Evolutionary conservation across 2,113 vertebrate genomes (phyloP).

Genomic region (Rana temporaria): DNA sequence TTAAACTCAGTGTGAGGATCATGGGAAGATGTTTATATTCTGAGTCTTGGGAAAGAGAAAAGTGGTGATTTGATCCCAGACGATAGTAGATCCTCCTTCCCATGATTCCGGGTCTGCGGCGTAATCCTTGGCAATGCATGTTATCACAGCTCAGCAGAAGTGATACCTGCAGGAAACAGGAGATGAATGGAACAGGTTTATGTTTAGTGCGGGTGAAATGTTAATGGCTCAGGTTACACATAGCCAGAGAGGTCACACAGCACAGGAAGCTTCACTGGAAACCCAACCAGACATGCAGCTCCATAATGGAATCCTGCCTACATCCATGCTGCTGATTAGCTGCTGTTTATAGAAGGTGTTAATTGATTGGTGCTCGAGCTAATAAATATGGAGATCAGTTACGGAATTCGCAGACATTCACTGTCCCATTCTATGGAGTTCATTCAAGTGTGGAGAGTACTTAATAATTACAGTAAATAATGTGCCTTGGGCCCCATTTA

Average conservation of each 20-base stretch:
- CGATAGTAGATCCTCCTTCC: not conserved
- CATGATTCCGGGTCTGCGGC: not conserved
- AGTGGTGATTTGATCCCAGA: not conserved
- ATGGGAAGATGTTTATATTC: constrained; percentile 40
- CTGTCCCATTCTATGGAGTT: too few relatives aligned
- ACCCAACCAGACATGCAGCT: not conserved
- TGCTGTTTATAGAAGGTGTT: not conserved
- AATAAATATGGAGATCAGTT: too few relatives aligned
- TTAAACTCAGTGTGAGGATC: not conserved
- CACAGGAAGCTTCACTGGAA: constrained; percentile 27
- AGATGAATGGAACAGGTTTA: constrained; percentile 49
- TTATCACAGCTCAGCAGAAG: constrained; percentile 42
- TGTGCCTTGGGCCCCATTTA: too few relatives aligned
- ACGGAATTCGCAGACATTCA: too few relatives aligned
- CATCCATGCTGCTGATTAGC: not conserved
- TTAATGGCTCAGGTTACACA: constrained; percentile 27
- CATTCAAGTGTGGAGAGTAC: too few relatives aligned
- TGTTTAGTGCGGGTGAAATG: constrained; percentile 37
- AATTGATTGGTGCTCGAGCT: not conserved
- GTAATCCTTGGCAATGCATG: constrained; percentile 9
- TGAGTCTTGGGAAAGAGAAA: constrained; percentile 35
- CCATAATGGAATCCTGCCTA: not conserved
- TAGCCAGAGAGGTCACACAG: constrained; percentile 11
- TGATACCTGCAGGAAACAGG: constrained; percentile 42
- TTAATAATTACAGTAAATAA: too few relatives aligned